Evolutionary conservation across 2,888 invertebrate species (phyloP), one percentile per base, ranked within the genome.

Genomic region (Ceramica pisi): DNA sequence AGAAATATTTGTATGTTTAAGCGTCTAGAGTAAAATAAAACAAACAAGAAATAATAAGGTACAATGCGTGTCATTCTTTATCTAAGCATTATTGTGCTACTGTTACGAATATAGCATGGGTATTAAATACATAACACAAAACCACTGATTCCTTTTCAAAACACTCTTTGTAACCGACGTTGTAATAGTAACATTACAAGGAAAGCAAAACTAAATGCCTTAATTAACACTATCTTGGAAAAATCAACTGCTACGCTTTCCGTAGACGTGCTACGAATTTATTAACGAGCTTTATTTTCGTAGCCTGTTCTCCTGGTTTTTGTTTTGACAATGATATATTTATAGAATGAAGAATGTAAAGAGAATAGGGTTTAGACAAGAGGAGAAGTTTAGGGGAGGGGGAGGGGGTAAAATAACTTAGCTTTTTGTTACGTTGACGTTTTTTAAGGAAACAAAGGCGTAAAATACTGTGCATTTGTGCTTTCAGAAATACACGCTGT

Each of bases 211-310:
- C 51, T 53, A 46, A 48, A 68, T 48, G 60, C 26, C 56, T 63
- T 76, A 81, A 81, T 75, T 80, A 81, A 69, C 70, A 81, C 70
- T 71, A 81, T 77, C 73, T 71, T 66, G 57, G 70, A 73, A 82
- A 75, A 79, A 76, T 81, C 80, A 82, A 82, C 74, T 70, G 82
- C 84, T 84, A 84, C 84, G 84, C 71, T 79, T 79, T 73, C 81
- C 81, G 84, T 82, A 81, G 82, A 82, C 82, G 81, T 81, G 84
- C 84, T 82, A 84, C 78, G 84, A 84, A 84, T 82, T 62, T 71
- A 68, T 57, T 62, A 55, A 72, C 61, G 41, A 61, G 55, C 59
- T 81, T 78, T 70, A 66, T 78, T 70, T 69, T 78, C 71, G 69
- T 75, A 80, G 79, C 68, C 12, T 16, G 57, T 46, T 71, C 62